A percentile compares a stretch with the other conserved stretches of the same genome.
These are phyloP conservation scores for Montipora foliosa DNA, from an alignment of 64 coral and sea anemone species.

Conservation along the genomic window DNA sequence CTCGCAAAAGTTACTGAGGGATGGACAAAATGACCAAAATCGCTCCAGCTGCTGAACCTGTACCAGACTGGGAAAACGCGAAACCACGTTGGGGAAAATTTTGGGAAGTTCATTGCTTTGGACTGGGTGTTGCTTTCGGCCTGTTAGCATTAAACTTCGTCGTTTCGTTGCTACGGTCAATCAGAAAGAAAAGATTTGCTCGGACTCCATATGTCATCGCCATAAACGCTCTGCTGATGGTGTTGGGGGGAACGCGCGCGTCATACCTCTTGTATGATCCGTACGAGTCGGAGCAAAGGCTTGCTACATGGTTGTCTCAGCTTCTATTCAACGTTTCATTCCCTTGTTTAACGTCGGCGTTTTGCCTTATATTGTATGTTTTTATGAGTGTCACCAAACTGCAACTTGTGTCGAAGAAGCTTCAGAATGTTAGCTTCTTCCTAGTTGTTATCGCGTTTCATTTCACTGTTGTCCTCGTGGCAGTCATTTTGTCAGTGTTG, in stretches of 20 bases:
- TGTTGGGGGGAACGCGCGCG: conserved; percentile 19
- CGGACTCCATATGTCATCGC: conserved; percentile 47
- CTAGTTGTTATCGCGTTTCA: conserved; percentile 24
- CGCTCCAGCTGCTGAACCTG: background rate
- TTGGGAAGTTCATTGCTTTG: conserved; percentile 24
- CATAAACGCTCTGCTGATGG: conserved; percentile 40
- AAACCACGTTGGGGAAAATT: background rate
- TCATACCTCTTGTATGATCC: conserved; percentile 30
- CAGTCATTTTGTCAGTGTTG: background rate
- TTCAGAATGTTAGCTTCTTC: conserved; percentile 53
- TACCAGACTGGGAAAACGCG: background rate
- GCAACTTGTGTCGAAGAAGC: conserved; percentile 42
- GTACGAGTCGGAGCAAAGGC: background rate
- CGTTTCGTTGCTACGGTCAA: background rate
- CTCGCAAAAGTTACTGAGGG: too few relatives aligned
- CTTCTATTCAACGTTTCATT: conserved; percentile 37
- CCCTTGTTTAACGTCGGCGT: conserved; percentile 73
- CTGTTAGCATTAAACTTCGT: conserved; percentile 44
- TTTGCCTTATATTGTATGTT: conserved; percentile 62
- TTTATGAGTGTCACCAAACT: conserved; percentile 73
- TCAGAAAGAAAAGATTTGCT: conserved; percentile 25
- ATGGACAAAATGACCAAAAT: too few relatives aligned
- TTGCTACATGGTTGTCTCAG: background rate
- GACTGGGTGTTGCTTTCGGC: conserved; percentile 33
- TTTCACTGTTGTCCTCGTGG: conserved; percentile 42